phyloP scores from a whole-genome alignment of 1,140 invertebrate genomes.

The Drosophila ohnishii region DNA sequence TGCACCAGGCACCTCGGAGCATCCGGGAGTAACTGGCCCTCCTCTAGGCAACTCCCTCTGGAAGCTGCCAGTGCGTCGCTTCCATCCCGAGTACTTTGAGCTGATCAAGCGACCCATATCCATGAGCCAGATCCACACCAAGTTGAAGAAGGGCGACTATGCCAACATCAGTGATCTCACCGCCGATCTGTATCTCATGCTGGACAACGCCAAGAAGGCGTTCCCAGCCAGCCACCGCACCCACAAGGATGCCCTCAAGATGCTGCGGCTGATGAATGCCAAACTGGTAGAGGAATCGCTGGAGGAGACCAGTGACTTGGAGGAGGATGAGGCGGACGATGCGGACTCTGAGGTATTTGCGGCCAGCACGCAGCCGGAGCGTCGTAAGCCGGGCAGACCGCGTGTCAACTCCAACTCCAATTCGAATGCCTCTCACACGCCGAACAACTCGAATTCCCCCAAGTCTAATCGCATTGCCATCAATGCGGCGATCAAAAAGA shows the following conservation, averaged over 20 bases:
- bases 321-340: conserved; percentile 66
- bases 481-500: conserved; percentile 86
- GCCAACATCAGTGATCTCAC: conserved; percentile 94
- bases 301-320: conserved; percentile 74
- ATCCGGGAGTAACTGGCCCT: conserved; percentile 84
- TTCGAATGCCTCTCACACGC: conserved; percentile 83
- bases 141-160: conserved; percentile 94
- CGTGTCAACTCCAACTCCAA: conserved; percentile 84
- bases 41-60: conserved; percentile 94
- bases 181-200: conserved; percentile 98
- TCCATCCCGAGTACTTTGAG: conserved; percentile 98
- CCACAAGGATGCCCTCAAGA: conserved; percentile 88
- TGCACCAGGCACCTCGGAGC: conserved; percentile 81
- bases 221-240: conserved; percentile 93
- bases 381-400: conserved; percentile 79
- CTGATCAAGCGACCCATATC: conserved; percentile 98
- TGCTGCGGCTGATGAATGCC: conserved; percentile 82
- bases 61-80: conserved; percentile 94
- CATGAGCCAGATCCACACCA: conserved; percentile 95
- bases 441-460: conserved; percentile 63
- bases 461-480: conserved; percentile 77
- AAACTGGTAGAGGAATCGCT: conserved; percentile 79
- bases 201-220: conserved; percentile 98
- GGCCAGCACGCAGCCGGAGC: conserved; percentile 56
- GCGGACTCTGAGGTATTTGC: conserved; percentile 49